phyloP scores from a whole-genome alignment of 2,888 invertebrate genomes.

The Ceriagrion tenellum region DNA sequence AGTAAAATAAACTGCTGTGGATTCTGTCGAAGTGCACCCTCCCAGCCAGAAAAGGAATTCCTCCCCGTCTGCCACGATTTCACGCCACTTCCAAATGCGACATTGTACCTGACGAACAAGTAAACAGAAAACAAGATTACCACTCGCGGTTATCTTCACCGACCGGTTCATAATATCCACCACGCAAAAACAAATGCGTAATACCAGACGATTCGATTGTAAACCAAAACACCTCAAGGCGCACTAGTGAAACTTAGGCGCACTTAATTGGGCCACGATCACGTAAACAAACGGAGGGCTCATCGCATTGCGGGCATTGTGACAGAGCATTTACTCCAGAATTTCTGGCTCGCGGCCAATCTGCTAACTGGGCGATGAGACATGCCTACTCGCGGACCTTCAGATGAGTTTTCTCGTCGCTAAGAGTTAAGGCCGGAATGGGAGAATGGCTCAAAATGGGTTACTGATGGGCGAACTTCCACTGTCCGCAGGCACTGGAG shows the following conservation, averaged over 20 bases:
- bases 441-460: background rate
- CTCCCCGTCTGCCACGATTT: background rate
- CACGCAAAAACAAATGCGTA: background rate
- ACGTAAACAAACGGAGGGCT: background rate
- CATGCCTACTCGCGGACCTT: background rate
- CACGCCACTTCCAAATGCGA: background rate
- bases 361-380: background rate
- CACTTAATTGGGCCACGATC: background rate
- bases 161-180: background rate
- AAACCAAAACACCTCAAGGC: background rate
- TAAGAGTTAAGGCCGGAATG: background rate
- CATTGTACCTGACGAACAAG: background rate
- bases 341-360: background rate
- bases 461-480: too few relatives aligned
- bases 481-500: too few relatives aligned
- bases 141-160: background rate
- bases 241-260: background rate
- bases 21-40: background rate
- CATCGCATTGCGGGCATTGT: conserved; percentile 1
- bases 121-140: conserved; percentile 4
- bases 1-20: background rate
- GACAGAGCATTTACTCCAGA: background rate
- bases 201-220: background rate
- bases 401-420: background rate
- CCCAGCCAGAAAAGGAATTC: background rate